Percentiles rank a stretch among this genome's conserved stretches.
Conservation (phyloP, 2,888 invertebrate species). For the Mimas tiliae region DNA sequence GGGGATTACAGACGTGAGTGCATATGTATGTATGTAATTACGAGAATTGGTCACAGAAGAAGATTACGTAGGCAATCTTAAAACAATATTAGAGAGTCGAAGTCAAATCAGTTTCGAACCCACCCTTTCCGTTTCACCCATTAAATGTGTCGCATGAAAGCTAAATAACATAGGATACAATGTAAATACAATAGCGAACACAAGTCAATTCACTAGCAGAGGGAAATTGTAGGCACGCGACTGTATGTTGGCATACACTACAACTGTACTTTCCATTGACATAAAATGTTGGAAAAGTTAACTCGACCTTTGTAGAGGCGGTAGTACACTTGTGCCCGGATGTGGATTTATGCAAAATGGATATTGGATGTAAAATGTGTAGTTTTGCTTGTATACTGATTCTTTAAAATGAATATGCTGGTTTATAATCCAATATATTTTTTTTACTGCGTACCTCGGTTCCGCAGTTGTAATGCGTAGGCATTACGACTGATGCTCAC, state of each 20-base stretch:
- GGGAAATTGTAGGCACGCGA: conserved; percentile 18
- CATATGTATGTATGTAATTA: no score
- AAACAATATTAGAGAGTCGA: no score
- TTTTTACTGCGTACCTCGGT: no score
- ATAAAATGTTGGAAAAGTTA: conserved; percentile 46
- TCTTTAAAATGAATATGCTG: no score
- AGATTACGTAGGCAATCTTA: no score
- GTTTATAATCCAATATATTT: no score
- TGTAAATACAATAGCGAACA: conserved; percentile 30
- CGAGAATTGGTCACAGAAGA: no score
- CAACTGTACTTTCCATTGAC: conserved; percentile 43
- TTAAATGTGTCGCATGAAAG: conserved; percentile 14
- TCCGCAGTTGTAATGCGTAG: no score
- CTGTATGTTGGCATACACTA: conserved; percentile 30
- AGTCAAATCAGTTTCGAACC: background rate
- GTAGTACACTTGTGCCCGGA: conserved; percentile 19
- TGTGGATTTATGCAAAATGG: background rate
- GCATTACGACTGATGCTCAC: no score
- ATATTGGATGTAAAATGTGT: background rate
- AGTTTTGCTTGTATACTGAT: no score
- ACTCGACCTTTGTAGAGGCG: conserved; percentile 27
- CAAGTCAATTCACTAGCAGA: conserved; percentile 6
- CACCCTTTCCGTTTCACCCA: background rate
- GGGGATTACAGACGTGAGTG: no score
- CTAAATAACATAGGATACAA: conserved; percentile 30